phyloP scores from a whole-genome alignment of 2,113 vertebrate genomes.

The Numenius arquata region DNA sequence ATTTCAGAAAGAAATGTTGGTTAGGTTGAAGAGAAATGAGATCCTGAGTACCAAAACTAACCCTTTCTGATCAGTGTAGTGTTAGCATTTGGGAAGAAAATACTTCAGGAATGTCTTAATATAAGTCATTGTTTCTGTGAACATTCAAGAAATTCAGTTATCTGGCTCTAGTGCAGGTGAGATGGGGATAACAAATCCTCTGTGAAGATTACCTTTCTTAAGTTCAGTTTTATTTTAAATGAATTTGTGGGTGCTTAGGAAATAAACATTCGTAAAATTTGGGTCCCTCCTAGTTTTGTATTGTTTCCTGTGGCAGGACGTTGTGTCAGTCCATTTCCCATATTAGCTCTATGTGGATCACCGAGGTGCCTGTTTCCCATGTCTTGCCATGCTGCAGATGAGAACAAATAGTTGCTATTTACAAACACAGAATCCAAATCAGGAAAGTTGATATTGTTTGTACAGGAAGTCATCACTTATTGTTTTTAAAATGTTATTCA shows the following conservation, averaged over 20 bases:
- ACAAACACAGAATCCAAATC: slow-evolving; percentile 33
- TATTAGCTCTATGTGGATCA: slow-evolving; percentile 63
- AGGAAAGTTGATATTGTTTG: slow-evolving; percentile 60
- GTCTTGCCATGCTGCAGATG: slow-evolving; percentile 40
- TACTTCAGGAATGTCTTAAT: neutral
- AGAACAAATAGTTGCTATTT: slow-evolving; percentile 66
- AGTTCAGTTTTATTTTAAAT: neutral
- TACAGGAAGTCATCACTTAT: slow-evolving; percentile 62
- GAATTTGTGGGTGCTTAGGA: slow-evolving; percentile 12
- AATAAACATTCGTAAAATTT: slow-evolving; percentile 51
- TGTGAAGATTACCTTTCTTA: neutral
- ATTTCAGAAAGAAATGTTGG: neutral
- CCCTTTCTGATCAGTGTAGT: neutral
- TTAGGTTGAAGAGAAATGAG: neutral
- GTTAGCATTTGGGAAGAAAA: neutral
- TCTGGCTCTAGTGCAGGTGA: neutral
- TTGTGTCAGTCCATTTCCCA: slow-evolving; percentile 65
- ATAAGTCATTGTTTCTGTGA: neutral
- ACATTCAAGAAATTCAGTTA: neutral
- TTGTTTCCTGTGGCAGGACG: slow-evolving; percentile 65
- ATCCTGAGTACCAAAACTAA: neutral
- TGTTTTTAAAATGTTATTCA: slow-evolving; percentile 57
- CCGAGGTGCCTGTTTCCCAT: slow-evolving; percentile 55
- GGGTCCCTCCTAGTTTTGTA: slow-evolving; percentile 29
- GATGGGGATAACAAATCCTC: neutral